A percentile compares a stretch with the other conserved stretches of the same genome.
Evolutionary conservation across 2,113 vertebrate species (phyloP).

Genomic region (Pseudorectes ferrugineus): DNA sequence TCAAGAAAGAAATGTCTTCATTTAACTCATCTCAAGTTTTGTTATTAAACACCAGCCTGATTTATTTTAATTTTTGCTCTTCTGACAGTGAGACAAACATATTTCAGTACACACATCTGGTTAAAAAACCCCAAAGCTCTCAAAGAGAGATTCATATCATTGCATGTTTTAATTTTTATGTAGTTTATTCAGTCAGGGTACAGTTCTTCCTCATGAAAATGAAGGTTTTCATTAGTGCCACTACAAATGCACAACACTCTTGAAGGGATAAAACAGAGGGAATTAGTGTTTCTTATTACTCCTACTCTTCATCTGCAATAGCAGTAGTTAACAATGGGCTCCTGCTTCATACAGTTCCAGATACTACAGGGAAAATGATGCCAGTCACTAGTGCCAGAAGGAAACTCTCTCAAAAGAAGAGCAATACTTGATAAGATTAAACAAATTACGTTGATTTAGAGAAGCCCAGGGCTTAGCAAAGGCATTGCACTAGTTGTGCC

Average conservation of each 20-base stretch:
- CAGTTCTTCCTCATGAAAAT: not conserved
- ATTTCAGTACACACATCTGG: not conserved
- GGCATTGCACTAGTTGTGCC: constrained; percentile 81
- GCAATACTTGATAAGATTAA: not conserved
- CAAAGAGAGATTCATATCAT: not conserved
- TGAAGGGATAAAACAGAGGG: not conserved
- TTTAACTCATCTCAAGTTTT: not conserved
- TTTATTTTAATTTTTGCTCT: not conserved
- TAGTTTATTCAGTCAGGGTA: not conserved
- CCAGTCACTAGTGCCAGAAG: not conserved
- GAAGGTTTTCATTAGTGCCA: not conserved
- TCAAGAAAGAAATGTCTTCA: not conserved
- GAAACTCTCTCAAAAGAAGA: not conserved
- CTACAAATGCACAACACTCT: not conserved
- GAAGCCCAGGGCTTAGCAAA: not conserved
- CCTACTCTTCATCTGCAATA: not conserved
- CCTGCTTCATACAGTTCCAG: not conserved
- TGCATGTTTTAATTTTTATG: not conserved
- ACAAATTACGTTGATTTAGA: not conserved
- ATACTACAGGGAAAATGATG: not conserved
- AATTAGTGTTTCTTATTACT: not conserved
- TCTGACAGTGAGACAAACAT: not conserved
- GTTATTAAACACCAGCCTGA: not conserved
- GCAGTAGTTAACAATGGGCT: not conserved
- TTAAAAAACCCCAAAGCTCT: not conserved